Evolutionary conservation across 2,888 invertebrate species (phyloP), one percentile per base, ranked within the genome.

Genomic region (Chrysotoxum bicinctum): DNA sequence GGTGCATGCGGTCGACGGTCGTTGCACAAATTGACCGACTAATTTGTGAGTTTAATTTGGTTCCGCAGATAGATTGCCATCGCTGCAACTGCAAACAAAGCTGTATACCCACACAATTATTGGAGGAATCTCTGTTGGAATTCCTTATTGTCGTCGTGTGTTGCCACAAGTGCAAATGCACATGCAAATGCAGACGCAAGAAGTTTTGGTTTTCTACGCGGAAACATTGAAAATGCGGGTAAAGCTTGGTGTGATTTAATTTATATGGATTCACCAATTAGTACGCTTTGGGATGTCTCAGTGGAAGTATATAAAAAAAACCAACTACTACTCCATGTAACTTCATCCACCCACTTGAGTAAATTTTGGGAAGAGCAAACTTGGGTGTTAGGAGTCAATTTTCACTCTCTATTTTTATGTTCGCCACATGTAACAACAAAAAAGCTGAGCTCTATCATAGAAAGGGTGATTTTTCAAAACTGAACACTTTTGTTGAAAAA

Each of bases 21-120:
- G 72, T 50, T 48, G 66, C 62, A 77, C 82, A 82, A 82, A 82
- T 82, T 82, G 82, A 72, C 77, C 77, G 77, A 73, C 82, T 72
- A 82, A 82, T 82, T 66, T 72, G 72, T 54, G 72, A 82, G 66
- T 72, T 82, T 76, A 77, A 77, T 77, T 82, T 37, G 21, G 76
- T 72, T 72, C 56, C 52, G 72, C 56, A 54, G 81, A 76, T 58
- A 76, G 70, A 75, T 76, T 45, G 68, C 68, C 60, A 60, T 74
- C 45, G 60, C 19, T 43, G n/a, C 35, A 35, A 56, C 14, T 58
- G 77, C 32, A 60, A 45, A 68, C 66, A 50, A 16, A 45, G 26
- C 54, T 9, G n/a, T n/a, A 45, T 43, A 30, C 45, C 16, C 45
- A 30, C 21, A 26, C 45, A 23, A 48, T 58, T 37, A 64, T 64